phyloP scores from a whole-genome alignment of 2,888 invertebrate species.

The Drosophila melanosoma region DNA sequence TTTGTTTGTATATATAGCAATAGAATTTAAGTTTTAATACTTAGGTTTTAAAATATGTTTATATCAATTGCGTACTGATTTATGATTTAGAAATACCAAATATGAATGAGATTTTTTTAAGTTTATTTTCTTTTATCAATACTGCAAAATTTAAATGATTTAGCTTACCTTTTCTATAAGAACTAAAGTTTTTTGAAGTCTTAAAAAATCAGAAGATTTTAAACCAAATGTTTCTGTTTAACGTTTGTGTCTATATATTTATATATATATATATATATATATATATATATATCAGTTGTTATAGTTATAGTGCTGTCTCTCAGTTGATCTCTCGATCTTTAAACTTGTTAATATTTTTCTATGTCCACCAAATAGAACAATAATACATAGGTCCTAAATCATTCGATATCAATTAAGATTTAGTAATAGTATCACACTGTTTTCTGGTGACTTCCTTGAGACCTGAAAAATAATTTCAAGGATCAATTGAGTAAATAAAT shows the following conservation, averaged over 20 bases:
- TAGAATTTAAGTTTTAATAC: neutral
- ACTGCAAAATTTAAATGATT: neutral
- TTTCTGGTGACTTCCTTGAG: slow-evolving; percentile 39
- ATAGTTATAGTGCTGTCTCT: neutral
- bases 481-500: neutral
- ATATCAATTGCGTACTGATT: neutral
- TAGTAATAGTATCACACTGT: slow-evolving; percentile 20
- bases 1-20: too few species aligned
- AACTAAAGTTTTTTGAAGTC: neutral
- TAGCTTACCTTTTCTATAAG: neutral
- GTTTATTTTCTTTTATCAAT: neutral
- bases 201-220: neutral
- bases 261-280: neutral
- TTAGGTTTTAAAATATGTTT: neutral
- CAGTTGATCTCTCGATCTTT: neutral
- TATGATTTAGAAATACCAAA: neutral
- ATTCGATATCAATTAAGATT: neutral
- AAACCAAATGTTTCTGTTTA: neutral
- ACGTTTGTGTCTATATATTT: neutral
- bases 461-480: slow-evolving; percentile 29
- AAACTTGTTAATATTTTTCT: neutral
- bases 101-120: neutral
- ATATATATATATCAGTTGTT: neutral
- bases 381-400: neutral
- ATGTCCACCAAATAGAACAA: neutral